These are phyloP conservation scores for Phallusia fumigata DNA, from an alignment of 23 tunicate species.

Conservation along the genomic window DNA sequence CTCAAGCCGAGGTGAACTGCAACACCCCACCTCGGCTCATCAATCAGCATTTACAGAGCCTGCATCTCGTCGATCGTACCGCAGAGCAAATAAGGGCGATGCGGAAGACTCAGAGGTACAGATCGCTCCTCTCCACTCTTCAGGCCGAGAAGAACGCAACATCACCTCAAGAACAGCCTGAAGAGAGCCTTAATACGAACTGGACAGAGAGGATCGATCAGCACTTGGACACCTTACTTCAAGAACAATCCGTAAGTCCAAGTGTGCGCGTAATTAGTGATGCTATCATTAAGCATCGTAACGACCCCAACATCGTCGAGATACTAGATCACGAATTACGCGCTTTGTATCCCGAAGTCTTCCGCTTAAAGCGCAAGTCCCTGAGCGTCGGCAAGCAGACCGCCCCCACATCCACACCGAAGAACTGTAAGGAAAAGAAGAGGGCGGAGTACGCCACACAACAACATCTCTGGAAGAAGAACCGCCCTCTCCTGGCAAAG, in stretches of 20 bases:
- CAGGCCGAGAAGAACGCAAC: background rate
- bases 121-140: background rate
- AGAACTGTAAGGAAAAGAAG: background rate
- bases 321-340: background rate
- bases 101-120: slow-evolving; percentile 7
- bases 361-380: background rate
- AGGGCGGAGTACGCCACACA: slow-evolving; percentile 9
- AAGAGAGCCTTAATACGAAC: background rate
- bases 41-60: background rate
- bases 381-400: background rate
- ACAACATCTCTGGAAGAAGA: slow-evolving; percentile 5
- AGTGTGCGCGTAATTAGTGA: background rate
- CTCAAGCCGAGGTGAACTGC: background rate
- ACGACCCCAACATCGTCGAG: background rate
- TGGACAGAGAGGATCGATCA: slow-evolving; percentile 6
- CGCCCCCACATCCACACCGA: background rate
- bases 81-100: slow-evolving; percentile 29
- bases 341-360: background rate
- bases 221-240: background rate
- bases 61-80: slow-evolving; percentile 16
- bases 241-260: slow-evolving; percentile 8
- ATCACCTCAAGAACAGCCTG: background rate
- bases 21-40: background rate
- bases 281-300: background rate
- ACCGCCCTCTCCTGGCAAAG: background rate